These are phyloP conservation scores for Shinisaurus crocodilurus DNA, from an alignment of 2,113 vertebrate genomes.

Conservation along the genomic window DNA sequence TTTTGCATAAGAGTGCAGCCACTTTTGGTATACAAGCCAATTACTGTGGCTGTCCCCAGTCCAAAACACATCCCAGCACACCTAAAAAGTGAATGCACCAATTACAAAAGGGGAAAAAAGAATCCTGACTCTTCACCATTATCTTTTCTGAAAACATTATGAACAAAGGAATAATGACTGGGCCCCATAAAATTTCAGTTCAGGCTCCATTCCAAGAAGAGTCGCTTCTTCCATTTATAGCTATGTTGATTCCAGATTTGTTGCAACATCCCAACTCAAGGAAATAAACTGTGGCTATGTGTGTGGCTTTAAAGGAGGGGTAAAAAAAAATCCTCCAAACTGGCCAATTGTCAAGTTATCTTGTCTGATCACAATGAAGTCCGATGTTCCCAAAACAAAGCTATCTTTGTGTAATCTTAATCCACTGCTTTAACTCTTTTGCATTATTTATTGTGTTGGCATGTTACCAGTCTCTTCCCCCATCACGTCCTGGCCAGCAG, in stretches of 20 bases:
- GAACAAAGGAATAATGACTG: constrained; percentile 49
- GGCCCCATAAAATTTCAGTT: constrained; percentile 47
- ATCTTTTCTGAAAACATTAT: constrained; percentile 43
- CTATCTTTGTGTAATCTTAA: constrained; percentile 59
- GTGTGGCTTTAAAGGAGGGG: constrained; percentile 64
- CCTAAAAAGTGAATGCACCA: neutral
- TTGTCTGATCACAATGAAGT: constrained; percentile 34
- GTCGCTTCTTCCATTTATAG: constrained; percentile 73
- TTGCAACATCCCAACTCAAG: constrained; percentile 43
- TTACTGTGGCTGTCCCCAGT: neutral
- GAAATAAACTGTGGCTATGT: constrained; percentile 36
- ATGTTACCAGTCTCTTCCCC: constrained; percentile 51
- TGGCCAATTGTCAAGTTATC: constrained; percentile 60
- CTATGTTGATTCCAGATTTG: constrained; percentile 45
- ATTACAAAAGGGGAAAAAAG: neutral
- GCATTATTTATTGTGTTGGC: constrained; percentile 63
- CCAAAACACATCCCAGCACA: constrained; percentile 8
- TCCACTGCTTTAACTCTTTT: constrained; percentile 46
- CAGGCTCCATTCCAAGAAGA: constrained; percentile 67
- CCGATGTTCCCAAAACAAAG: constrained; percentile 72
- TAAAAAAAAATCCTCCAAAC: constrained; percentile 53
- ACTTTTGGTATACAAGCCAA: neutral
- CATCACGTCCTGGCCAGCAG: constrained; percentile 62
- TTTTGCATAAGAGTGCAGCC: neutral
- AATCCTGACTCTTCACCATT: constrained; percentile 29